Evolutionary conservation across 2,113 vertebrate genomes (phyloP).

Genomic region (Tricholaema leucomelas): DNA sequence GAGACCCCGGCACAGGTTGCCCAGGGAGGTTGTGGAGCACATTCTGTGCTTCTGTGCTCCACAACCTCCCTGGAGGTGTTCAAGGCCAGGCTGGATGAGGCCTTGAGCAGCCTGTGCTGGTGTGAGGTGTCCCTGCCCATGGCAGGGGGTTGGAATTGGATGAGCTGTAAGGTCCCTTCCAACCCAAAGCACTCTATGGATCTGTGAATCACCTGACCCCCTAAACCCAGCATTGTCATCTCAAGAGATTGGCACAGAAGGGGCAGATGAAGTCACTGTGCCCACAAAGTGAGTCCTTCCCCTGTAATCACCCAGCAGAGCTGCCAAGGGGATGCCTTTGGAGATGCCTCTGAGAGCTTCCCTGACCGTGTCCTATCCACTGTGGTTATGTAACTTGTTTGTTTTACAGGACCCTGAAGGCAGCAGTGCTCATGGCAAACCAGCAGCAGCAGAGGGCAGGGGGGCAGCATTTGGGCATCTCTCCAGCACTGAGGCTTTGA

Average conservation of each 20-base stretch:
- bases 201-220: background rate
- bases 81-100: too few species aligned
- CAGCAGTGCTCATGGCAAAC: background rate
- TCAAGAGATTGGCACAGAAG: too few species aligned
- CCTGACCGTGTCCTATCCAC: accelerated
- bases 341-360: background rate
- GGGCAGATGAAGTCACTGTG: background rate
- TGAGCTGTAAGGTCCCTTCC: too few species aligned
- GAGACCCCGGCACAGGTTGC: too few species aligned
- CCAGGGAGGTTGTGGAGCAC: too few species aligned
- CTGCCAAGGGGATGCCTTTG: accelerated
- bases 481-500: background rate
- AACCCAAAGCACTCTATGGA: too few species aligned
- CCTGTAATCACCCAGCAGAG: too few species aligned
- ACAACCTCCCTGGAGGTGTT: too few species aligned
- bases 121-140: too few species aligned
- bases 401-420: background rate
- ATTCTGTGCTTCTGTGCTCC: too few species aligned
- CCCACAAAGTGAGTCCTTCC: background rate
- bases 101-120: too few species aligned
- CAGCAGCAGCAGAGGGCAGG: background rate
- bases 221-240: background rate
- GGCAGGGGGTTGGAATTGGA: too few species aligned
- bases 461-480: background rate
- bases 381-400: background rate